A percentile compares a stretch with the other conserved stretches of the same genome.
Evolutionary conservation across 2,888 invertebrate species (phyloP).

Genomic region (Unio delphinus): DNA sequence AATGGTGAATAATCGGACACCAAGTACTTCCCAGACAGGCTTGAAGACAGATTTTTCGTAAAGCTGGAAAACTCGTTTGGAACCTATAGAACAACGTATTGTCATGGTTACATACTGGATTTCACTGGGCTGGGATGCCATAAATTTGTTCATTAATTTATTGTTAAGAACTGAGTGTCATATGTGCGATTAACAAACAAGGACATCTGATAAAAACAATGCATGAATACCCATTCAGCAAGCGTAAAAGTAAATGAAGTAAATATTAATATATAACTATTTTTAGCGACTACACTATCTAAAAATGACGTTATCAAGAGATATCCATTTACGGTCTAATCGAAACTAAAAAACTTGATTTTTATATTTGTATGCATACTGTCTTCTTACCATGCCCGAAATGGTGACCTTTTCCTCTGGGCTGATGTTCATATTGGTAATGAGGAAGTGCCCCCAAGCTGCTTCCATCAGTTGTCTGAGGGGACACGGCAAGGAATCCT

Average conservation of each 20-base stretch:
- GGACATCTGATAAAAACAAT: too few relatives aligned
- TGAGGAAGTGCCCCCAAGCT: constrained; percentile 17
- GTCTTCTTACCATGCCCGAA: constrained; percentile 26
- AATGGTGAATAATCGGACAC: constrained; percentile 17
- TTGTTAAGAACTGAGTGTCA: too few relatives aligned
- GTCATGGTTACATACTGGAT: not conserved
- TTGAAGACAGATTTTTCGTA: constrained; percentile 6
- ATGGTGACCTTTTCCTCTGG: constrained; percentile 7
- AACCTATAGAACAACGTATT: constrained; percentile 12
- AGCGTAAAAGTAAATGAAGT: not conserved
- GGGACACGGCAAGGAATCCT: constrained; percentile 15
- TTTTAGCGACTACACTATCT: not conserved
- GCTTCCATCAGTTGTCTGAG: constrained; percentile 22
- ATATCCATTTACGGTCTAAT: too few relatives aligned
- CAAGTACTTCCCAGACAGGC: not conserved
- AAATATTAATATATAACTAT: not conserved
- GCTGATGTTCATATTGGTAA: constrained; percentile 14
- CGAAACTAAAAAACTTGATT: too few relatives aligned
- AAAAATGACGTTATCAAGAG: too few relatives aligned
- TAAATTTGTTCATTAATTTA: too few relatives aligned
- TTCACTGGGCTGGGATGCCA: too few relatives aligned
- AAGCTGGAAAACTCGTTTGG: constrained; percentile 17
- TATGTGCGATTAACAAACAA: too few relatives aligned
- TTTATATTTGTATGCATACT: not conserved
- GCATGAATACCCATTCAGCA: too few relatives aligned